These are phyloP conservation scores for Ceraclea dissimilis DNA, from an alignment of 2,888 invertebrate species.

Conservation along the genomic window DNA sequence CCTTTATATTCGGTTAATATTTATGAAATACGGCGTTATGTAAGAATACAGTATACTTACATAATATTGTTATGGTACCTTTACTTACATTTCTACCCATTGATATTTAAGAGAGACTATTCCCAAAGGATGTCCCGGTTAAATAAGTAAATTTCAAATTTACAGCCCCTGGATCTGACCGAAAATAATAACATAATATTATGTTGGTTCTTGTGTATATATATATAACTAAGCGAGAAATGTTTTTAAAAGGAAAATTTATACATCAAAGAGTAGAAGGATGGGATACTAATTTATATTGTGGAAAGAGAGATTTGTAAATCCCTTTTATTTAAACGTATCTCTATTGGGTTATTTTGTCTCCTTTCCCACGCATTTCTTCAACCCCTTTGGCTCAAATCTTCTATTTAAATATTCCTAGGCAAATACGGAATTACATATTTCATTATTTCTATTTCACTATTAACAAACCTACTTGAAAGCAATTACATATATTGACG, in stretches of 20 bases:
- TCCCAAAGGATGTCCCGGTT: slow-evolving; percentile 5
- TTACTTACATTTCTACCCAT: neutral
- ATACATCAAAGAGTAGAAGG: slow-evolving; percentile 16
- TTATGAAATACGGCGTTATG: neutral
- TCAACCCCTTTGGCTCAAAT: neutral
- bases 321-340: neutral
- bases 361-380: neutral
- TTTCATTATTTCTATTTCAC: too few species aligned
- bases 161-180: neutral
- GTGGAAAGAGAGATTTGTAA: slow-evolving; percentile 2
- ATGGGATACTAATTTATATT: slow-evolving; percentile 14
- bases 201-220: too few species aligned
- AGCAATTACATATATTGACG: too few species aligned
- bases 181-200: slow-evolving; percentile 6
- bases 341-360: neutral
- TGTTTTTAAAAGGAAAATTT: slow-evolving; percentile 14
- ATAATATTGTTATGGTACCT: neutral
- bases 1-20: slow-evolving; percentile 5
- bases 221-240: slow-evolving; percentile 3
- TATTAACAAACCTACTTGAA: too few species aligned
- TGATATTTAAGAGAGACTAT: slow-evolving; percentile 3
- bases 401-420: too few species aligned
- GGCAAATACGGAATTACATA: too few species aligned
- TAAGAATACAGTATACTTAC: neutral
- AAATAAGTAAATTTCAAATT: slow-evolving; percentile 7